These are phyloP conservation scores for Ophion slaviceki DNA, from an alignment of 2,888 invertebrate species.

Conservation along the genomic window DNA sequence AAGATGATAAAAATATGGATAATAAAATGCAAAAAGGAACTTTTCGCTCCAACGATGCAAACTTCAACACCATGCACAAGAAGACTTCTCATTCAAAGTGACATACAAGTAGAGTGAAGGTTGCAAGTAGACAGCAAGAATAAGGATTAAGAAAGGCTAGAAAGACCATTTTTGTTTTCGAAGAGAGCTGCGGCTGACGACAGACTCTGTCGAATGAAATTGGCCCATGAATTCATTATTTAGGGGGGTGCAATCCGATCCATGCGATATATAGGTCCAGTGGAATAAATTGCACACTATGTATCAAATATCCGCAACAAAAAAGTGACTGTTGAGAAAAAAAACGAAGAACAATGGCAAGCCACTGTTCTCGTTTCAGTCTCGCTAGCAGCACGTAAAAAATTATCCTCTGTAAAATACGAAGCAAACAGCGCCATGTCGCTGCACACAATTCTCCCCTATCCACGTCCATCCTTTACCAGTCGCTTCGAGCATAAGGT, in stretches of 20 bases:
- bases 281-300: slow-evolving; percentile 16
- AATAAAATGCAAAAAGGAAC: too few species aligned
- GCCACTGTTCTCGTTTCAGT: slow-evolving; percentile 14
- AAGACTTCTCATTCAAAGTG: too few species aligned
- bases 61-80: too few species aligned
- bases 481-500: slow-evolving; percentile 64
- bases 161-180: too few species aligned
- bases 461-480: background rate
- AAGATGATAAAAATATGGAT: too few species aligned
- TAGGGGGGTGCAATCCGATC: background rate
- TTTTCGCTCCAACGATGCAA: too few species aligned
- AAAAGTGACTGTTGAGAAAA: slow-evolving; percentile 20
- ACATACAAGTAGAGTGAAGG: too few species aligned
- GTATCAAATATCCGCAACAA: background rate
- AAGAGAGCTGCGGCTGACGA: too few species aligned
- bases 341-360: slow-evolving; percentile 14
- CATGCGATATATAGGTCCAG: background rate
- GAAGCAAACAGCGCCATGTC: background rate
- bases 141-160: too few species aligned
- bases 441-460: background rate
- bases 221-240: background rate
- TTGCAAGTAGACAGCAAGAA: too few species aligned
- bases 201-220: background rate
- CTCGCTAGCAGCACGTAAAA: slow-evolving; percentile 17
- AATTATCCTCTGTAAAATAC: slow-evolving; percentile 24